Percentiles rank a stretch among this genome's conserved stretches.
Conservation (phyloP, 2,113 vertebrate species). For the Malurus melanocephalus region DNA sequence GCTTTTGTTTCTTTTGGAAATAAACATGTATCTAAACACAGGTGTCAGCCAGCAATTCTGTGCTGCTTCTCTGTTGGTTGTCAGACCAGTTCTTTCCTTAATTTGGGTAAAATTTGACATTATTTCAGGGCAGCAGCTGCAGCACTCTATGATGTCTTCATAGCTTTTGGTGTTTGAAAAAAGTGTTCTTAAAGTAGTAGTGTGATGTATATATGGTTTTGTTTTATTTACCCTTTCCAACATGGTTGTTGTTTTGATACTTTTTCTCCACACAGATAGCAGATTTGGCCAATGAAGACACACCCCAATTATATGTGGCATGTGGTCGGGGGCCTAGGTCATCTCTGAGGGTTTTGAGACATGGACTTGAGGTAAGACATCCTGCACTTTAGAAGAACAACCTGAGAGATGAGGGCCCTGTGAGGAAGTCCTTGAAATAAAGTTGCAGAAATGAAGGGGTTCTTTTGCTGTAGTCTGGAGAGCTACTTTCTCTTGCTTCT, state of each 20-base stretch:
- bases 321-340: conserved; percentile 93
- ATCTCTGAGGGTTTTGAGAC: conserved; percentile 90
- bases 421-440: neutral
- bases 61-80: neutral
- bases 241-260: neutral
- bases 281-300: conserved; percentile 97
- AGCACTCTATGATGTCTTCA: neutral
- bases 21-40: neutral
- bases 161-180: neutral
- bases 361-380: conserved; percentile 90
- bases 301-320: conserved; percentile 92
- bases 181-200: neutral
- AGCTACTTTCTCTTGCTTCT: neutral
- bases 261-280: conserved; percentile 80
- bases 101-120: neutral
- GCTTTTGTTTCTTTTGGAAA: neutral
- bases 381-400: neutral
- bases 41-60: neutral
- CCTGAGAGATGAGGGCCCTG: neutral
- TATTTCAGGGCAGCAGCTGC: neutral
- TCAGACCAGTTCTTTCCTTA: neutral
- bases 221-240: neutral
- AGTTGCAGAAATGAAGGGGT: neutral
- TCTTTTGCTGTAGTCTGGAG: neutral
- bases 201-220: neutral